Percentiles rank a stretch among this genome's conserved stretches.
These are phyloP conservation scores for Cataglyphis cursor DNA, from an alignment of 2,888 invertebrate species.

Conservation along the genomic window DNA sequence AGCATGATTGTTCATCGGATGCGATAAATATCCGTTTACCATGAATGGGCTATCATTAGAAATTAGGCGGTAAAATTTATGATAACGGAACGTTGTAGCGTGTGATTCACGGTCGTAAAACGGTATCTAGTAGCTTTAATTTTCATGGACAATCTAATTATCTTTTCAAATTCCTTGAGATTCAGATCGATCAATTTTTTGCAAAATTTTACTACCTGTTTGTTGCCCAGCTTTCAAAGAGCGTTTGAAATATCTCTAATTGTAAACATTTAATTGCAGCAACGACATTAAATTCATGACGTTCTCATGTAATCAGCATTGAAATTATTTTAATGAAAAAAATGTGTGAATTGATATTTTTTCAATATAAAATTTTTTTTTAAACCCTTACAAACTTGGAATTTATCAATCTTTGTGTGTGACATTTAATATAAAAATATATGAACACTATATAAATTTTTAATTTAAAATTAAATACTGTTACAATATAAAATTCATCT, in stretches of 20 bases:
- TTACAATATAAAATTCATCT: background rate
- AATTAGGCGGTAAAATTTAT: constrained; percentile 30
- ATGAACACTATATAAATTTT: background rate
- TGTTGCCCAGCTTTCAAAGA: constrained; percentile 62
- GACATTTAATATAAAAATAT: background rate
- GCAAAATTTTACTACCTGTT: constrained; percentile 61
- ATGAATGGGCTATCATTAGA: constrained; percentile 16
- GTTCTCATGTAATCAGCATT: background rate
- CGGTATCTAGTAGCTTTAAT: constrained; percentile 20
- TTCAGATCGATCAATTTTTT: background rate
- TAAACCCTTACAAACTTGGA: background rate
- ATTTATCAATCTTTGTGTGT: background rate
- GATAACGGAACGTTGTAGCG: background rate
- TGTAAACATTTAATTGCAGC: background rate
- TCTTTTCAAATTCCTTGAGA: constrained; percentile 23
- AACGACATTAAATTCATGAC: background rate
- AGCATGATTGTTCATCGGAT: constrained; percentile 22
- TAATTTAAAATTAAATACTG: background rate
- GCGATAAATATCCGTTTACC: constrained; percentile 1
- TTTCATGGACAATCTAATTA: constrained; percentile 19
- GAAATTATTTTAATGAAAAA: background rate
- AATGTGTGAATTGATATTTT: background rate
- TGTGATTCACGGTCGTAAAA: constrained; percentile 7
- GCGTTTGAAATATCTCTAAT: constrained; percentile 54
- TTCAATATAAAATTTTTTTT: background rate